Conservation (phyloP, 2,797 vertebrate genomes). For the Gadopsis bispinosus region DNA sequence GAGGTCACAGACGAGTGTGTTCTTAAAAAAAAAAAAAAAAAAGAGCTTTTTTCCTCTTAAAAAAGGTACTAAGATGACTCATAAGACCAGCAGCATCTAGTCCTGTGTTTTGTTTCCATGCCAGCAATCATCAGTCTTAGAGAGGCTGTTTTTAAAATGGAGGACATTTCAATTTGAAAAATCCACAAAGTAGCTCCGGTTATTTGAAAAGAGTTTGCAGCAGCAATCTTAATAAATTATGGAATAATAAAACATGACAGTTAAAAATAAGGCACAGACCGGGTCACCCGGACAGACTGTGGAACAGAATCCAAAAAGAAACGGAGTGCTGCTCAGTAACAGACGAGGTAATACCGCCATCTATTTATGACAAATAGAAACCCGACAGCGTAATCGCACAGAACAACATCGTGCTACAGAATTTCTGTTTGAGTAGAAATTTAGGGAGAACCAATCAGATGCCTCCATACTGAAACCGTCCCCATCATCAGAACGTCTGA, state of each 20-base stretch:
- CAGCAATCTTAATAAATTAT: background rate
- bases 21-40: constrained; percentile 9
- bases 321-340: background rate
- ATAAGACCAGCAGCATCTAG: constrained; percentile 8
- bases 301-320: background rate
- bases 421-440: constrained; percentile 20
- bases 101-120: constrained; percentile 16
- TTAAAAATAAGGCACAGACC: background rate
- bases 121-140: background rate
- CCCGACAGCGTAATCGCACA: background rate
- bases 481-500: constrained; percentile 33
- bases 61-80: constrained; percentile 19
- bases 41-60: background rate
- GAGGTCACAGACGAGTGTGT: background rate
- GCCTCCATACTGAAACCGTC: constrained; percentile 8
- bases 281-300: background rate
- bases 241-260: background rate
- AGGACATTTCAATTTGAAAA: background rate
- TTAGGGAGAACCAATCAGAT: constrained; percentile 42
- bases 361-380: constrained; percentile 8
- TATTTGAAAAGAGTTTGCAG: background rate
- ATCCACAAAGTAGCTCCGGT: no score
- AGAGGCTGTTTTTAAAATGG: constrained; percentile 18
- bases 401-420: constrained; percentile 20
- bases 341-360: background rate